Evolutionary conservation across 2,113 vertebrate species (phyloP), one percentile per base, ranked within the genome.

Genomic region (Hypocryptadius cinnamomeus): DNA sequence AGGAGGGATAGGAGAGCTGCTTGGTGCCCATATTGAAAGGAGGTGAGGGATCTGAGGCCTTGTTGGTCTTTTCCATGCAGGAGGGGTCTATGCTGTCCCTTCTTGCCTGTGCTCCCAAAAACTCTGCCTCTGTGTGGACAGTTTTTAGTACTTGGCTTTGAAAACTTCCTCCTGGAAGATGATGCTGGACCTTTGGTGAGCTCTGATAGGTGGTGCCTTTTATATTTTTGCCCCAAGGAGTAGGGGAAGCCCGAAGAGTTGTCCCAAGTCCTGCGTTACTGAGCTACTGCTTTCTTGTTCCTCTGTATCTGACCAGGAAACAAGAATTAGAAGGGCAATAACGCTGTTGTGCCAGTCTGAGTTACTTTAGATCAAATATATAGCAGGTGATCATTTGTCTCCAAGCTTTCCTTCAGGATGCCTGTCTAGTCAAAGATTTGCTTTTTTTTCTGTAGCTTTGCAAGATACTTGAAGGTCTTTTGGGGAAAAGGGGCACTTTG

Each of bases 231-330:
- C 25, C 31, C 53, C 30, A 25, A 7, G 13, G 17, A 72, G 13
- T 2, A 45, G 20, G 17, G 8, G n/a, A 76, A 82, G 25, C 13
- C 12, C n/a, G n/a, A 79, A 71, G 9, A 10, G 3, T 51, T 70
- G 7, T 79, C 20, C 35, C 33, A 59, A 35, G 39, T 64, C 35
- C 35, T 44, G 0, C 0, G 0, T 19, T 18, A 33, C 21, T 37
- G 16, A 2, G 0, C 4, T 56, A 3, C 44, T 56, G 4, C 11
- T 13, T 70, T 64, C 27, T 76, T 82, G 5, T 65, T 83, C 15
- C 70, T 81, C 31, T 69, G 13, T 23, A 56, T 37, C 48, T 81
- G 57, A 51, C 35, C 5, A 33, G 45, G 30, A 68, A 59, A 64
- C 47, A 79, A 56, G 35, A 79, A 39, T 42, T 35, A 68, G 31